Percentiles rank a stretch among this genome's conserved stretches.
Conservation (phyloP, 2,113 vertebrate genomes). For the Seriola aureovittata region DNA sequence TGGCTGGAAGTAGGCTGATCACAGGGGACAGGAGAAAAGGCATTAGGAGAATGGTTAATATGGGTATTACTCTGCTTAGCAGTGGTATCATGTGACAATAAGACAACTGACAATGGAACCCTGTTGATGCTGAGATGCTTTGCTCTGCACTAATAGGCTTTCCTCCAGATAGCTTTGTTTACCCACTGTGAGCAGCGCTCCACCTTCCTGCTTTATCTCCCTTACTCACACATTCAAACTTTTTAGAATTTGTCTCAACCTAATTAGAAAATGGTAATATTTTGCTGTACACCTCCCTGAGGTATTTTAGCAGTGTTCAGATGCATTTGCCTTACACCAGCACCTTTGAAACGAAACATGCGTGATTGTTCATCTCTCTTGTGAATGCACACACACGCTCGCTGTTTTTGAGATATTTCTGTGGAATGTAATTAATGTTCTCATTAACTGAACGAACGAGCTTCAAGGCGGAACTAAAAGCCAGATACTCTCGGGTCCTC, state of each 20-base stretch:
- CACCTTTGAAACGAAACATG: slow-evolving; percentile 65
- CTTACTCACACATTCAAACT: slow-evolving; percentile 53
- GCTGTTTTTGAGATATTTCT: slow-evolving; percentile 60
- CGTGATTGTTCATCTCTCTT: slow-evolving; percentile 59
- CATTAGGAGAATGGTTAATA: slow-evolving; percentile 80
- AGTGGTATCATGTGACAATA: slow-evolving; percentile 78
- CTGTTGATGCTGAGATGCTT: slow-evolving; percentile 73
- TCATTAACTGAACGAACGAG: slow-evolving; percentile 75
- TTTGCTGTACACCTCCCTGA: slow-evolving; percentile 66
- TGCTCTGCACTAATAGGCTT: slow-evolving; percentile 67
- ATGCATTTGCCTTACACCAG: slow-evolving; percentile 66
- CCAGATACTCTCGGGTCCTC: slow-evolving; percentile 47
- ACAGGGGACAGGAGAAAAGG: slow-evolving; percentile 79
- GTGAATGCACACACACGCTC: slow-evolving; percentile 33
- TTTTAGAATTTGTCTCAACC: slow-evolving; percentile 67
- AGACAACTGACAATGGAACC: slow-evolving; percentile 70
- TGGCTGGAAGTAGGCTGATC: slow-evolving; percentile 73
- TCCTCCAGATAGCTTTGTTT: slow-evolving; percentile 74
- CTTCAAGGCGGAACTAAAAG: slow-evolving; percentile 68
- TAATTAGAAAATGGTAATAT: slow-evolving; percentile 73
- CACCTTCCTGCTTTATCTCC: slow-evolving; percentile 64
- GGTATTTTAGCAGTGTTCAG: slow-evolving; percentile 64
- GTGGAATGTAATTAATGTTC: slow-evolving; percentile 79
- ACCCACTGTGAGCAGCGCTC: slow-evolving; percentile 39
- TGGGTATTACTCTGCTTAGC: slow-evolving; percentile 80